Conservation (phyloP, 2,113 vertebrate species). For the Pachyramphus minor region DNA sequence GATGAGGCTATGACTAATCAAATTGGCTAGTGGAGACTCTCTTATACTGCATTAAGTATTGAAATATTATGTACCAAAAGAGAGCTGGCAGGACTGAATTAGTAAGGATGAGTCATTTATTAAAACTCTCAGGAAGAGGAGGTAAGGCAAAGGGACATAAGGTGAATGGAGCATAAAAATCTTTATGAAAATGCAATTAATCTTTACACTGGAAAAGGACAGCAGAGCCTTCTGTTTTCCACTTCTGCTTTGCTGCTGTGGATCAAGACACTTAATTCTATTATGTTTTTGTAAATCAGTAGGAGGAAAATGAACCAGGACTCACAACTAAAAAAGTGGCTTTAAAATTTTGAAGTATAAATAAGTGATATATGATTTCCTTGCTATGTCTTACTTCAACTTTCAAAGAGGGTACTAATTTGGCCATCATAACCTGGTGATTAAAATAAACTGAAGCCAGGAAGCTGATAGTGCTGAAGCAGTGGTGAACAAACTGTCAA, state of each 20-base stretch:
- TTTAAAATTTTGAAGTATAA: background rate
- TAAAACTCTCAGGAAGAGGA: conserved; percentile 14
- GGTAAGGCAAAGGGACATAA: conserved; percentile 8
- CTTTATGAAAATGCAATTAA: conserved; percentile 45
- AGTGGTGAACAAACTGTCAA: background rate
- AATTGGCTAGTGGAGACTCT: conserved; percentile 20
- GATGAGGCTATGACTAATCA: conserved; percentile 46
- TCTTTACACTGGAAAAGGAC: conserved; percentile 24
- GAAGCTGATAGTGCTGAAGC: background rate
- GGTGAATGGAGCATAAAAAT: conserved; percentile 49
- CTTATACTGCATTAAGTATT: background rate
- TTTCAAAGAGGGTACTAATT: background rate
- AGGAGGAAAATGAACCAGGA: background rate
- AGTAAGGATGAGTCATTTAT: conserved; percentile 28
- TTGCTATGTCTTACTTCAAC: background rate
- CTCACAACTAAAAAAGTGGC: background rate
- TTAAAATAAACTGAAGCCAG: background rate
- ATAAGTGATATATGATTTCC: background rate
- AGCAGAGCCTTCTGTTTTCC: background rate
- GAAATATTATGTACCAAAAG: conserved; percentile 23
- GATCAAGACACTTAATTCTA: background rate
- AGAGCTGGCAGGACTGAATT: conserved; percentile 17
- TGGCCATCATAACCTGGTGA: background rate
- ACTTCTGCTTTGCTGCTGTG: background rate
- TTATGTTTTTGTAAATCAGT: background rate